These are phyloP conservation scores for Verasper variegatus DNA, from an alignment of 2,113 vertebrate species.

Conservation along the genomic window DNA sequence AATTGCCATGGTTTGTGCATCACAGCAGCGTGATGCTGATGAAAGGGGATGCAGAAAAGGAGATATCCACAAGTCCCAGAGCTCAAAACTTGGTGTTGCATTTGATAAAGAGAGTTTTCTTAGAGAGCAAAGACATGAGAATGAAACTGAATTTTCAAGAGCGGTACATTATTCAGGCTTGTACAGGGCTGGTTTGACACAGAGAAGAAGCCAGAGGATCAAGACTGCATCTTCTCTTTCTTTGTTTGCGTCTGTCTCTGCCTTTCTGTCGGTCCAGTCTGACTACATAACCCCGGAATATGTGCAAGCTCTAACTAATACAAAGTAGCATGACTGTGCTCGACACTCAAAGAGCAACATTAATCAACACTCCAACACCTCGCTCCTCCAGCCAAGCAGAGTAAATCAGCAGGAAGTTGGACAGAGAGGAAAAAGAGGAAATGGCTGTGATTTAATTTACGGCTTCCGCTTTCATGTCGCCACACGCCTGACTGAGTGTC, in stretches of 20 bases:
- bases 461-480: slow-evolving; percentile 68
- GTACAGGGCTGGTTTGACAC: slow-evolving; percentile 21
- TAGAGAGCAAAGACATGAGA: slow-evolving; percentile 31
- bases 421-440: slow-evolving; percentile 71
- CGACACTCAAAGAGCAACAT: slow-evolving; percentile 63
- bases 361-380: slow-evolving; percentile 72
- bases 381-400: slow-evolving; percentile 58
- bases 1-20: slow-evolving; percentile 48
- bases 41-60: slow-evolving; percentile 32
- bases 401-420: slow-evolving; percentile 73
- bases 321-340: slow-evolving; percentile 57
- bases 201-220: slow-evolving; percentile 25
- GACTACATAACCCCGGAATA: slow-evolving; percentile 16
- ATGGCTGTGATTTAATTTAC: slow-evolving; percentile 79
- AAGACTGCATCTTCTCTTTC: slow-evolving; percentile 32
- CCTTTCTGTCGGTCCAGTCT: slow-evolving; percentile 13
- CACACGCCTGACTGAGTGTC: slow-evolving; percentile 74
- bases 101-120: slow-evolving; percentile 40
- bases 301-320: slow-evolving; percentile 61
- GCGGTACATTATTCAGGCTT: slow-evolving; percentile 45
- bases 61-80: slow-evolving; percentile 31
- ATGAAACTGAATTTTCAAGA: slow-evolving; percentile 53
- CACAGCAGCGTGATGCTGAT: slow-evolving; percentile 52
- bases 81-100: slow-evolving; percentile 41
- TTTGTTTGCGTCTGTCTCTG: slow-evolving; percentile 9